Conservation (phyloP, 2,797 vertebrate species). For the Naso thynnoides region DNA sequence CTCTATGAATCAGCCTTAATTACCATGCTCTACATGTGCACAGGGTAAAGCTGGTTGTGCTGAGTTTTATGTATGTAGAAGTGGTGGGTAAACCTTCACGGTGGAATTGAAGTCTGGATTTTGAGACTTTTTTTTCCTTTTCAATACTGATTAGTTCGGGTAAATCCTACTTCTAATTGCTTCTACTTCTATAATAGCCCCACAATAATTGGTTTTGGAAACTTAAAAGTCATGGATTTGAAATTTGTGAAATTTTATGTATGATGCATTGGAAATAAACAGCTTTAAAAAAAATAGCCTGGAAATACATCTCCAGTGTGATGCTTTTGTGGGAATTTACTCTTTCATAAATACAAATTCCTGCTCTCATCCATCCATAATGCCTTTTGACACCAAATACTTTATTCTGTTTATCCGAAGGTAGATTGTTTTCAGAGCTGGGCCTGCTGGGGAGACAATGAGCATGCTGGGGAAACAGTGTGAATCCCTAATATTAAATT, state of each 20-base stretch:
- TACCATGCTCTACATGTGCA: conserved; percentile 50
- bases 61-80: conserved; percentile 51
- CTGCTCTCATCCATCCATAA: conserved; percentile 35
- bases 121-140: conserved; percentile 12
- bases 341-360: conserved; percentile 48
- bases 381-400: conserved; percentile 41
- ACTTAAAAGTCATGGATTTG: conserved; percentile 48
- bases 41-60: conserved; percentile 38
- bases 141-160: conserved; percentile 45
- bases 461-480: conserved; percentile 55
- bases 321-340: conserved; percentile 41
- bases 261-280: conserved; percentile 46
- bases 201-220: conserved; percentile 50
- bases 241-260: conserved; percentile 48
- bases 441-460: conserved; percentile 56
- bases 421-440: conserved; percentile 50
- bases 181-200: conserved; percentile 45
- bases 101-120: conserved; percentile 43
- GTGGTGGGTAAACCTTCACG: conserved; percentile 51
- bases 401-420: conserved; percentile 52
- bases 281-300: conserved; percentile 1
- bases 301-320: conserved; percentile 17
- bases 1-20: conserved; percentile 69
- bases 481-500: conserved; percentile 68
- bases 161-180: conserved; percentile 55